Percentiles rank a stretch among this genome's conserved stretches.
phyloP scores from a whole-genome alignment of 2,888 invertebrate genomes.

The Bruchidius siliquastri region DNA sequence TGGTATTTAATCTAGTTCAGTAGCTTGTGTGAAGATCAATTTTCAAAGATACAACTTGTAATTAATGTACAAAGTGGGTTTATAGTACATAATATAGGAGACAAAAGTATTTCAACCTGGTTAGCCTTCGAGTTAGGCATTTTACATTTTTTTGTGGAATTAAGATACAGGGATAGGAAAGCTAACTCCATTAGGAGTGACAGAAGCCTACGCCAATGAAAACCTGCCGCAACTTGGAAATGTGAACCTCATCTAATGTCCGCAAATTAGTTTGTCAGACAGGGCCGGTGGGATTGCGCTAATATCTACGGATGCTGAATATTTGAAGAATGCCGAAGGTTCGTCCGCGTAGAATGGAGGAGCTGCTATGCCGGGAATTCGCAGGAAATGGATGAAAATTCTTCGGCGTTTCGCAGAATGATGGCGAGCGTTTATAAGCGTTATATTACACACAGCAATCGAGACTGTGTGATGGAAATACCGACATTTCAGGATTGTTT shows the following conservation, averaged over 20 bases:
- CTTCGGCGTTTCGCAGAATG: neutral
- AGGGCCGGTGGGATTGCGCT: neutral
- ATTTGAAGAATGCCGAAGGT: neutral
- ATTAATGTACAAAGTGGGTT: too few relatives aligned
- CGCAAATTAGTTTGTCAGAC: neutral
- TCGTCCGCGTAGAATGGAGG: neutral
- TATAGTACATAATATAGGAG: too few relatives aligned
- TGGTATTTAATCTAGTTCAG: too few relatives aligned
- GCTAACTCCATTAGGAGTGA: too few relatives aligned
- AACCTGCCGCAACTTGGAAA: neutral
- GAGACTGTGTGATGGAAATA: neutral
- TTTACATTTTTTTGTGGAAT: too few relatives aligned
- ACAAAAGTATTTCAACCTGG: too few relatives aligned
- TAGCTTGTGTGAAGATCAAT: too few relatives aligned
- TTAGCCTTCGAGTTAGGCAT: too few relatives aligned
- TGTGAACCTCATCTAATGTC: neutral
- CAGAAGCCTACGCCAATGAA: neutral
- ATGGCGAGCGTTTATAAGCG: neutral
- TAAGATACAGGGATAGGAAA: too few relatives aligned
- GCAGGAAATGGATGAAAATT: neutral
- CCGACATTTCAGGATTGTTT: neutral
- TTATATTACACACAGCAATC: neutral
- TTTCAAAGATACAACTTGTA: too few relatives aligned
- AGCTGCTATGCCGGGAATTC: neutral
- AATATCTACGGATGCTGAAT: neutral